Evolutionary conservation across 1,140 invertebrate species (phyloP).

Genomic region (Ceratina calcarata): DNA sequence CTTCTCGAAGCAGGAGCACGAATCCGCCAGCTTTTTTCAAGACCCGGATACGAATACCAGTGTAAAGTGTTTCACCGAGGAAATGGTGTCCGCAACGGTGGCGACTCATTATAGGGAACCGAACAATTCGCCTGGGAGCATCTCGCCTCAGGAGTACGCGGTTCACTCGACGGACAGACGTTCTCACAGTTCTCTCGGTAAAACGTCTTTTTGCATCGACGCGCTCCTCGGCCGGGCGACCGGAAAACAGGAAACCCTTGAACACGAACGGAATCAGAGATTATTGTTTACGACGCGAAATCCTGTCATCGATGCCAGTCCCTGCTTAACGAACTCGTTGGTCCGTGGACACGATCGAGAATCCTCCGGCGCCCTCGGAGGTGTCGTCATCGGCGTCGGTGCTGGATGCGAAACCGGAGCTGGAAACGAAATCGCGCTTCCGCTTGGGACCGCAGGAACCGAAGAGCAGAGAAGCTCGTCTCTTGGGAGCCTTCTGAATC

Average conservation of each 20-base stretch:
- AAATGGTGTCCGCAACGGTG: conserved; percentile 45
- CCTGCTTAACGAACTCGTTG: conserved; percentile 9
- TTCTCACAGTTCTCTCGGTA: conserved; percentile 64
- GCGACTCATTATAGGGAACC: conserved; percentile 52
- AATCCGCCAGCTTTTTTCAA: conserved; percentile 39
- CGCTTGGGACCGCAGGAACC: conserved; percentile 10
- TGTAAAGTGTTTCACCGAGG: conserved; percentile 53
- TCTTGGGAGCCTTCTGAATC: conserved; percentile 48
- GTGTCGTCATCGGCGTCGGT: neutral
- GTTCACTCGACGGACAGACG: conserved; percentile 44
- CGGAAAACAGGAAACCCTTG: conserved; percentile 42
- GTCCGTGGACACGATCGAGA: conserved; percentile 45
- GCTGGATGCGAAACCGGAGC: neutral
- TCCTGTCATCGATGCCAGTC: neutral
- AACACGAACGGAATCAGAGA: conserved; percentile 51
- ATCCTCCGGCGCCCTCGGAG: conserved; percentile 51
- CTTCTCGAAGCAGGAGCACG: conserved; percentile 45
- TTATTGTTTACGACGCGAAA: conserved; percentile 14
- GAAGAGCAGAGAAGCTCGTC: conserved; percentile 45
- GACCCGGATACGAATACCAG: conserved; percentile 36
- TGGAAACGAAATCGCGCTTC: neutral
- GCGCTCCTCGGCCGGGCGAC: conserved; percentile 81
- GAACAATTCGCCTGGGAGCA: conserved; percentile 43
- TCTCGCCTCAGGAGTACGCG: conserved; percentile 52
- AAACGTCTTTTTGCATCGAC: conserved; percentile 86